These are phyloP conservation scores for Hofmannophila pseudospretella DNA, from an alignment of 2,888 invertebrate genomes.

Conservation along the genomic window DNA sequence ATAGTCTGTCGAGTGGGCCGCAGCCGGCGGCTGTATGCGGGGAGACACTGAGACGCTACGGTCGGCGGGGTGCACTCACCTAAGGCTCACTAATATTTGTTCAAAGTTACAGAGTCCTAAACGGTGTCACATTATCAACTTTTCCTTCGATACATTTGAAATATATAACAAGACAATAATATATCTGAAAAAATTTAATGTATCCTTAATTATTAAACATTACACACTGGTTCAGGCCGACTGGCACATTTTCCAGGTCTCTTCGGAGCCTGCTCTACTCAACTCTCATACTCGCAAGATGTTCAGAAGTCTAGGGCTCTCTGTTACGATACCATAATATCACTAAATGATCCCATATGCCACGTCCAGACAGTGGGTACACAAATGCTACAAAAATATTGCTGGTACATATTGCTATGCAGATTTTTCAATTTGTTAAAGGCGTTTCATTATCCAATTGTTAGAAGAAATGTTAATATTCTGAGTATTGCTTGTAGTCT, in stretches of 20 bases:
- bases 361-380: constrained; percentile 53
- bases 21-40: constrained; percentile 16
- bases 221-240: constrained; percentile 71
- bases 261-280: constrained; percentile 43
- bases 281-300: constrained; percentile 41
- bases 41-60: constrained; percentile 44
- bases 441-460: background rate
- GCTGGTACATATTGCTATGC: constrained; percentile 12
- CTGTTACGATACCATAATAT: constrained; percentile 39
- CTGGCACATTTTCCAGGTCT: constrained; percentile 53
- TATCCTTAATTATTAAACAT: constrained; percentile 73
- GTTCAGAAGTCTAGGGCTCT: constrained; percentile 56
- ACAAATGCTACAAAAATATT: constrained; percentile 18
- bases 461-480: constrained; percentile 8
- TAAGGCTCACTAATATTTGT: constrained; percentile 68
- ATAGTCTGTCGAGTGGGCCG: constrained; percentile 27
- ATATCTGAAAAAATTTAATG: constrained; percentile 77
- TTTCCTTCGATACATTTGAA: constrained; percentile 72
- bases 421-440: background rate
- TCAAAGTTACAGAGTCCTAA: constrained; percentile 59
- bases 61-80: constrained; percentile 55
- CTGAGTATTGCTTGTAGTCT: constrained; percentile 2
- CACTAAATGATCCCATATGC: constrained; percentile 49
- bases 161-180: constrained; percentile 79
- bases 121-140: constrained; percentile 55